These are phyloP conservation scores for Urechis unicinctus DNA, from an alignment of 2,888 invertebrate species.

Conservation along the genomic window DNA sequence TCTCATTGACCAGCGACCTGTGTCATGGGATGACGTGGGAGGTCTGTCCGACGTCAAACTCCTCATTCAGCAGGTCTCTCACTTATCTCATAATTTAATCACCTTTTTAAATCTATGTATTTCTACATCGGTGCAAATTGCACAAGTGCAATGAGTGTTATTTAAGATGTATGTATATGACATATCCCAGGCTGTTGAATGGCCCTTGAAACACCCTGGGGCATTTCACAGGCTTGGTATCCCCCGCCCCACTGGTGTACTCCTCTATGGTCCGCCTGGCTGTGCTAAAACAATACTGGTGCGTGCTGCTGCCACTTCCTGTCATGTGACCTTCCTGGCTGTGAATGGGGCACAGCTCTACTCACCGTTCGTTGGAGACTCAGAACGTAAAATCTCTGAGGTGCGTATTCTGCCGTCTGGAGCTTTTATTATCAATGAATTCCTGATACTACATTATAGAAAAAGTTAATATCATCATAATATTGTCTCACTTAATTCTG, in stretches of 20 bases:
- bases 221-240: slow-evolving; percentile 75
- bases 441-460: not conserved
- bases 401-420: slow-evolving; percentile 24
- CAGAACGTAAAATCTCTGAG: slow-evolving; percentile 58
- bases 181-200: slow-evolving; percentile 65
- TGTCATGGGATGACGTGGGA: slow-evolving; percentile 56
- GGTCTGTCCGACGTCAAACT: slow-evolving; percentile 57
- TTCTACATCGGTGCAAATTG: not conserved
- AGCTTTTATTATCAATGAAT: not conserved
- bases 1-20: slow-evolving; percentile 44
- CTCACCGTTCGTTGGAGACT: slow-evolving; percentile 63
- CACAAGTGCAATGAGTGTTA: not conserved
- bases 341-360: slow-evolving; percentile 68
- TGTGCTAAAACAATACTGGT: slow-evolving; percentile 98
- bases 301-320: slow-evolving; percentile 91
- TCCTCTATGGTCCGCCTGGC: slow-evolving; percentile 90
- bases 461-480: no score
- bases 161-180: no score
- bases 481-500: no score
- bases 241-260: slow-evolving; percentile 75
- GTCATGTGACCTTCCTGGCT: slow-evolving; percentile 87
- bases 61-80: slow-evolving; percentile 51
- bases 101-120: not conserved
- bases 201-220: slow-evolving; percentile 82
- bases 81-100: not conserved